A percentile compares a stretch with the other conserved stretches of the same genome.
Conservation (phyloP, 1,140 invertebrate genomes). For the Rhopalosiphum maidis region DNA sequence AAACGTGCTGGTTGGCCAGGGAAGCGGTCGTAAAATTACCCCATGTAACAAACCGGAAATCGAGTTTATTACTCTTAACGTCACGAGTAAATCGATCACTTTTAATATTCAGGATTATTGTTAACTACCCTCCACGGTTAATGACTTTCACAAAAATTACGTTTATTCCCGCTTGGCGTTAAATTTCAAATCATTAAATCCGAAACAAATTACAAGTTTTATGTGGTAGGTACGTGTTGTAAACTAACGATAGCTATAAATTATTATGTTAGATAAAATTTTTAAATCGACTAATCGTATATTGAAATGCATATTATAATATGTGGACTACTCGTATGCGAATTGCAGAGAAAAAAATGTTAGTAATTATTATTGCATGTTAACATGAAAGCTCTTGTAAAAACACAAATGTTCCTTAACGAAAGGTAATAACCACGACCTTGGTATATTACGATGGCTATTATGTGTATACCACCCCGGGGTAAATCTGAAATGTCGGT, state of each 20-base stretch:
- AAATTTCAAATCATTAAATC: slow-evolving; percentile 27
- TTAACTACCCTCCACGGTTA: background rate
- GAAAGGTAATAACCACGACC: background rate
- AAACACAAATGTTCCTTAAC: background rate
- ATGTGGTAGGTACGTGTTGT: background rate
- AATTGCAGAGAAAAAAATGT: too few species aligned
- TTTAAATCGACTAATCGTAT: background rate
- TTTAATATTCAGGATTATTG: slow-evolving; percentile 19
- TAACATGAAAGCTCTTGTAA: too few species aligned
- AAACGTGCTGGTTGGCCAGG: background rate
- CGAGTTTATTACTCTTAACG: background rate
- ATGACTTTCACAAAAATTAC: background rate
- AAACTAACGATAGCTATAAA: background rate
- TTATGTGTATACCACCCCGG: background rate
- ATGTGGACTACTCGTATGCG: too few species aligned
- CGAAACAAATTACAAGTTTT: background rate
- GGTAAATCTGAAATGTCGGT: background rate
- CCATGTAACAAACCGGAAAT: slow-evolving; percentile 16
- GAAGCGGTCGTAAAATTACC: background rate
- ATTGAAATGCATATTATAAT: too few species aligned
- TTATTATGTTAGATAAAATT: background rate
- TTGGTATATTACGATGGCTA: background rate
- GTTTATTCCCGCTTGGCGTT: background rate
- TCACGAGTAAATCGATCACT: background rate
- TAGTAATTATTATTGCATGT: too few species aligned